Conservation (phyloP, 2,888 invertebrate species). For the Caenorhabditis sp. region DNA sequence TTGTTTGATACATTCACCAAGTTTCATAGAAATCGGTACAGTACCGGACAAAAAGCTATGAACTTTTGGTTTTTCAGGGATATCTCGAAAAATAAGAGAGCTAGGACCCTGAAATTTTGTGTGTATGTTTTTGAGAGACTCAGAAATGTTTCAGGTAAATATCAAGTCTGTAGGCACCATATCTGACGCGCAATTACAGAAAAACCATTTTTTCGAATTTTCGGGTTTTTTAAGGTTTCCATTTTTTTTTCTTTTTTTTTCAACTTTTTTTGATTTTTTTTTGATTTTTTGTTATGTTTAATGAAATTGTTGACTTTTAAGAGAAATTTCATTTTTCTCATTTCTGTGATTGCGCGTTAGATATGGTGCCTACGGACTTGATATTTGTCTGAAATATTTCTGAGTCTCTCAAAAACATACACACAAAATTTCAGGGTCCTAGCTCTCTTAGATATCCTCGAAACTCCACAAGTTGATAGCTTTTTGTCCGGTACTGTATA, state of each 20-base stretch:
- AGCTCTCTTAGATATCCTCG: slow-evolving; percentile 2
- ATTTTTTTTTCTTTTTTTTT: not conserved
- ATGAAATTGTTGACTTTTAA: slow-evolving; percentile 5
- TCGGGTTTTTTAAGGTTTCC: not conserved
- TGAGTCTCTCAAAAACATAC: not conserved
- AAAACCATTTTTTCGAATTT: not conserved
- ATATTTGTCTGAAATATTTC: not conserved
- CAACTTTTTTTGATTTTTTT: not conserved
- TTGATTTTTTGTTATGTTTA: not conserved
- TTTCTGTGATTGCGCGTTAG: slow-evolving; percentile 1
- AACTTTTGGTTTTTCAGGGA: not conserved
- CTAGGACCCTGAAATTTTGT: not conserved
- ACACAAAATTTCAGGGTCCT: slow-evolving; percentile 4
- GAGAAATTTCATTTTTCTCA: not conserved
- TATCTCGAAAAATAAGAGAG: not conserved
- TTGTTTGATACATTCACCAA: no score
- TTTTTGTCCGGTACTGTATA: slow-evolving; percentile 4
- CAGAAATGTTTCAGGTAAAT: not conserved
- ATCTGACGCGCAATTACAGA: slow-evolving; percentile 6
- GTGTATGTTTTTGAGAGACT: not conserved
- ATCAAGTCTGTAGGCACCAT: not conserved
- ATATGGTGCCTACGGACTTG: slow-evolving; percentile 2
- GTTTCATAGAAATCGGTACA: no score
- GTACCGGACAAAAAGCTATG: no score
- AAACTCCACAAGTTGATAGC: slow-evolving; percentile 1